Percentiles rank a stretch among this genome's conserved stretches.
Evolutionary conservation across 2,797 vertebrate genomes (phyloP).

Genomic region (Emys orbicularis): DNA sequence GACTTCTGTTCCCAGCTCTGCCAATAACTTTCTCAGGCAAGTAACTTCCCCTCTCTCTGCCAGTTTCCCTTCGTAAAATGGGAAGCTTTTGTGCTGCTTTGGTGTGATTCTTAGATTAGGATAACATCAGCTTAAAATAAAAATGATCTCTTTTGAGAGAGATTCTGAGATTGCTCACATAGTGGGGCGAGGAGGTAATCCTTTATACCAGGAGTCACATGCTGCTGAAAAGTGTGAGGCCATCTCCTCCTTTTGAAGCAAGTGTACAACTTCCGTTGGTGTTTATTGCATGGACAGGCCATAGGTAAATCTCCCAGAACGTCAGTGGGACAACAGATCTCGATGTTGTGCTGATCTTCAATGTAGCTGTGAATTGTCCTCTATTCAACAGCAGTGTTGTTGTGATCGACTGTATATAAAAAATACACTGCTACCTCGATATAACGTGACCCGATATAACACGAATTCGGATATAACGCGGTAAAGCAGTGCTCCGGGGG

Average conservation of each 20-base stretch:
- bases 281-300: fast-evolving
- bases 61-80: background rate
- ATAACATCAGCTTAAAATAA: background rate
- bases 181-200: background rate
- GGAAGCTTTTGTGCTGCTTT: background rate
- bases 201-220: background rate
- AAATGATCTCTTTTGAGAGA: background rate
- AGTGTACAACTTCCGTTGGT: fast-evolving
- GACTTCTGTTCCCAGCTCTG: fast-evolving
- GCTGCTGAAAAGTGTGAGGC: background rate
- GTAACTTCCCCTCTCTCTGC: background rate
- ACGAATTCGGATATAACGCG: no score
- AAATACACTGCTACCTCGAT: background rate
- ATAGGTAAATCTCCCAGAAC: background rate
- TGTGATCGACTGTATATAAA: background rate
- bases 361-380: fast-evolving
- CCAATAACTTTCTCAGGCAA: background rate
- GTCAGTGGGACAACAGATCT: background rate
- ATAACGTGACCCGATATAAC: no score
- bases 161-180: no score
- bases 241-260: background rate
- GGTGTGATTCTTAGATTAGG: background rate
- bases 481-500: no score
- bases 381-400: background rate
- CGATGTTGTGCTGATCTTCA: fast-evolving